These are phyloP conservation scores for Chromoteleia sp. DNA, from an alignment of 2,888 invertebrate genomes.

Conservation along the genomic window DNA sequence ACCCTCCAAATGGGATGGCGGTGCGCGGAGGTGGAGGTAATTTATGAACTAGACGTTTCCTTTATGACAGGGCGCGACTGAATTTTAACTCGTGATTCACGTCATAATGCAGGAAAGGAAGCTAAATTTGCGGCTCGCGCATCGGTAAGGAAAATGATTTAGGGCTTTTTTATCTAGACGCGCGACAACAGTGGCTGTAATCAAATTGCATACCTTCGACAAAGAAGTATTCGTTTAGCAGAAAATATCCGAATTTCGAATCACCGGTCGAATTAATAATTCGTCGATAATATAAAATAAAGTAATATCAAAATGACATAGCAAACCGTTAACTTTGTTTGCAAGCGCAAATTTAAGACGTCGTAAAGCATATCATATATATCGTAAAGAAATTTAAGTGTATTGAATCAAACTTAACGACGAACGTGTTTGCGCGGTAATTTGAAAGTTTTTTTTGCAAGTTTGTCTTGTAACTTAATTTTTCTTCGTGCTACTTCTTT, in stretches of 20 bases:
- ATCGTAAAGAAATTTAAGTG: too few relatives aligned
- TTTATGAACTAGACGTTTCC: conserved; percentile 83
- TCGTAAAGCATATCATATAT: too few relatives aligned
- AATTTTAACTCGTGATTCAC: conserved; percentile 83
- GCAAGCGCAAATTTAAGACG: too few relatives aligned
- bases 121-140: conserved; percentile 41
- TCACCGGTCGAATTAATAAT: too few relatives aligned
- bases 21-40: conserved; percentile 75
- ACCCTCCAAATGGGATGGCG: conserved; percentile 82
- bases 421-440: too few relatives aligned
- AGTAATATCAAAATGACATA: too few relatives aligned
- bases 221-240: neutral
- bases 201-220: conserved; percentile 13
- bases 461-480: too few relatives aligned
- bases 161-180: conserved; percentile 32
- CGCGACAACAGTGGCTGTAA: conserved; percentile 19
- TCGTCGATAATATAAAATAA: too few relatives aligned
- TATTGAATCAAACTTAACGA: too few relatives aligned
- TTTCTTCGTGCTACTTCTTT: too few relatives aligned
- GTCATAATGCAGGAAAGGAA: conserved; percentile 71
- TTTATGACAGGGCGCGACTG: conserved; percentile 82
- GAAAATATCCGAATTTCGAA: neutral
- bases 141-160: conserved; percentile 45
- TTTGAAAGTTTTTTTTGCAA: too few relatives aligned
- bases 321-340: too few relatives aligned